A percentile compares a stretch with the other conserved stretches of the same genome.
Conservation (phyloP, 2,797 vertebrate species). For the Phalloptychus januarius region DNA sequence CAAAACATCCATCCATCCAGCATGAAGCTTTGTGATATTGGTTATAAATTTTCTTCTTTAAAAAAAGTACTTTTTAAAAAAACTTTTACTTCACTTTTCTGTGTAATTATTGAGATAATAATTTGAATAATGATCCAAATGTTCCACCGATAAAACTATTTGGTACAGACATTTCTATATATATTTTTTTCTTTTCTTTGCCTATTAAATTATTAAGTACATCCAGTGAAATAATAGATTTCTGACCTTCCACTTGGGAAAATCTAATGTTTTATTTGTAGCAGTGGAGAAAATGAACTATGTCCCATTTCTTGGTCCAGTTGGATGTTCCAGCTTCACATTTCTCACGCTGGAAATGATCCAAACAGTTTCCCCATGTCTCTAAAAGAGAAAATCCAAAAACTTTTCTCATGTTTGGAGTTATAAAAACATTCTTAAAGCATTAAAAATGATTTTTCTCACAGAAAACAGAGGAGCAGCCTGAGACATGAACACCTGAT, state of each 20-base stretch:
- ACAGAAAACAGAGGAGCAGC: not conserved
- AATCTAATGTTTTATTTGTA: too few species aligned
- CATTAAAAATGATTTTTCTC: not conserved
- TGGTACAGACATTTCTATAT: too few species aligned
- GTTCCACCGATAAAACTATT: too few species aligned
- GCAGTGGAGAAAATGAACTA: not conserved
- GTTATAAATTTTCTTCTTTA: not conserved
- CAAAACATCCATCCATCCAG: not conserved
- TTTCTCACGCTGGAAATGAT: not conserved
- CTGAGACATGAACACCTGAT: not conserved
- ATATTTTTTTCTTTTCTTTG: not conserved
- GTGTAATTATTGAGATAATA: not conserved
- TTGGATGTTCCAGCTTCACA: not conserved
- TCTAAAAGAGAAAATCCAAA: not conserved
- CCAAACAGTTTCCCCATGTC: not conserved
- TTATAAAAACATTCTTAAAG: not conserved
- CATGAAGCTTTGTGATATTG: not conserved
- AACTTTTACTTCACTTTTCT: not conserved
- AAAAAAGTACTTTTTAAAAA: not conserved
- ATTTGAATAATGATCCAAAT: not conserved
- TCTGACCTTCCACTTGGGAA: not conserved
- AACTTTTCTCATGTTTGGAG: too few species aligned
- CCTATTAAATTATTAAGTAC: not conserved
- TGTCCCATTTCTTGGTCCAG: not conserved
- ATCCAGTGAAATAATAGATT: not conserved